phyloP scores from a whole-genome alignment of 2,888 invertebrate genomes.

The Hydroisotoma schaefferi region DNA sequence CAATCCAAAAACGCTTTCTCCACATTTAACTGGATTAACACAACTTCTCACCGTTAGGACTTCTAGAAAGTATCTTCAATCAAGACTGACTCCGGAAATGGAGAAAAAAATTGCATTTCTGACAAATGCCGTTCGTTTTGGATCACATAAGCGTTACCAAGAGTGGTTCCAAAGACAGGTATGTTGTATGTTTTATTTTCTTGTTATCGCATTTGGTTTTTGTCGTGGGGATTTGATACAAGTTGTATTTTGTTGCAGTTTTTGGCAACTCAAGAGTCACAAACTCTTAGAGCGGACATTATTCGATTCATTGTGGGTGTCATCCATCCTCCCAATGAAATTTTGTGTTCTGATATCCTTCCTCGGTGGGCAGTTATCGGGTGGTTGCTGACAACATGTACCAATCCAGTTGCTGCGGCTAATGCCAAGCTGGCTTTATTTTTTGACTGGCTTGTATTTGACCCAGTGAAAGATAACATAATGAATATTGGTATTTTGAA shows the following conservation, averaged over 20 bases:
- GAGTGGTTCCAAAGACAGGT: conserved; percentile 86
- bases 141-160: conserved; percentile 86
- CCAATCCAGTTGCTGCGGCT: conserved; percentile 80
- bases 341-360: conserved; percentile 89
- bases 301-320: conserved; percentile 91
- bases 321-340: conserved; percentile 88
- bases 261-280: conserved; percentile 84
- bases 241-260: conserved; percentile 61
- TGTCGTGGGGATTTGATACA: background rate
- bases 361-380: conserved; percentile 94
- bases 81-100: conserved; percentile 86
- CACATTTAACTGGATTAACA: conserved; percentile 73
- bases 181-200: conserved; percentile 19
- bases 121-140: conserved; percentile 79
- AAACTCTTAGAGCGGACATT: conserved; percentile 84
- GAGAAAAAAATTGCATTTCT: conserved; percentile 84
- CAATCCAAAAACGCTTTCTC: conserved; percentile 71
- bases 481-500: conserved; percentile 72
- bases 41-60: conserved; percentile 79
- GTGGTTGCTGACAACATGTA: conserved; percentile 87
- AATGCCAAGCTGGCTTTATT: conserved; percentile 88
- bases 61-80: conserved; percentile 72
- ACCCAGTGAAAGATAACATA: conserved; percentile 84
- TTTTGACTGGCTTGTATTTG: conserved; percentile 91
- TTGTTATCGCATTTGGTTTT: background rate